Percentiles rank a stretch among this genome's conserved stretches.
These are phyloP conservation scores for Hypotaenidia philippensis DNA, from an alignment of 2,797 vertebrate genomes.

Conservation along the genomic window DNA sequence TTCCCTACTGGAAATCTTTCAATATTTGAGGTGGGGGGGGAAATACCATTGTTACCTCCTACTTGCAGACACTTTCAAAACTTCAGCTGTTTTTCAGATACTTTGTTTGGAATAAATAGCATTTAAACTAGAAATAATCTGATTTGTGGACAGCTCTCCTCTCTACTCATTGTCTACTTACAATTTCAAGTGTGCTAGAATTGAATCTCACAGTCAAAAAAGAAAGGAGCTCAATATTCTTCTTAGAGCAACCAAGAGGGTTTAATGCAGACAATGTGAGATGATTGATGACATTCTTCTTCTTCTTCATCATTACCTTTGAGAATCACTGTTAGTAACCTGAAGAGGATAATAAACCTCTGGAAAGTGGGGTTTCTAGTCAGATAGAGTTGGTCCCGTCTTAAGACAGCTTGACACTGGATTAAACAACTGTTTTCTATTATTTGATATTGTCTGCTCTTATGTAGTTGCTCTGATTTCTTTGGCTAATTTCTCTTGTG, in stretches of 20 bases:
- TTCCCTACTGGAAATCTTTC: not conserved
- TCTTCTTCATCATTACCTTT: not conserved
- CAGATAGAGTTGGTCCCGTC: not conserved
- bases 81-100: not conserved
- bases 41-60: not conserved
- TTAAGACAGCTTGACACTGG: not conserved
- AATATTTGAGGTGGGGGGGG: not conserved
- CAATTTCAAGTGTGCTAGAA: slow-evolving; percentile 40
- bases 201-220: slow-evolving; percentile 36
- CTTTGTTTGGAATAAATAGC: slow-evolving; percentile 28
- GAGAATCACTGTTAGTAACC: not conserved
- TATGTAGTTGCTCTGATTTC: not conserved
- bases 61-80: not conserved
- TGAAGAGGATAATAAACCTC: not conserved
- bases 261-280: not conserved
- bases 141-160: slow-evolving; percentile 22
- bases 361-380: not conserved
- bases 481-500: not conserved
- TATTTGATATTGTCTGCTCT: not conserved
- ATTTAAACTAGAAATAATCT: slow-evolving; percentile 43
- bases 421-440: not conserved
- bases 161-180: slow-evolving; percentile 16
- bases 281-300: slow-evolving; percentile 23
- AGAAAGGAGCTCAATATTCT: slow-evolving; percentile 41
- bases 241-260: not conserved